These are phyloP conservation scores for Falco peregrinus DNA, from an alignment of 2,797 vertebrate genomes.

Conservation along the genomic window DNA sequence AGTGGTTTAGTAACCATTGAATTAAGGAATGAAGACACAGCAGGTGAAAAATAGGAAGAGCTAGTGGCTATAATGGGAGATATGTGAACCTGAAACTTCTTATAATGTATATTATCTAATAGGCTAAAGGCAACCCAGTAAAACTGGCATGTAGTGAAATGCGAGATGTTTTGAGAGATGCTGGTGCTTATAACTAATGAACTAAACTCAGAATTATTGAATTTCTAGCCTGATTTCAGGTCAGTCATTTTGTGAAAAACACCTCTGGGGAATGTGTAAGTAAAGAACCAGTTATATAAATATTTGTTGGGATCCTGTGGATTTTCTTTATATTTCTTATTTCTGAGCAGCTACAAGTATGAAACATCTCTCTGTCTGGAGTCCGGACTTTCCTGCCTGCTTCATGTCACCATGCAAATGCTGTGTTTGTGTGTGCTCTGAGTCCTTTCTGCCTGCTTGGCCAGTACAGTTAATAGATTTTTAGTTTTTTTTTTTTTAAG, in stretches of 20 bases:
- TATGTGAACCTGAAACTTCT: not conserved
- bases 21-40: constrained; percentile 6
- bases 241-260: not conserved
- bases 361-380: not conserved
- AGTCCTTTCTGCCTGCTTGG: not conserved
- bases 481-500: not conserved
- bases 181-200: not conserved
- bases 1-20: not conserved
- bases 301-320: not conserved
- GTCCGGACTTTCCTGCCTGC: not conserved
- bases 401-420: not conserved
- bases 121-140: not conserved
- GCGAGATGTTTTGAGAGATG: not conserved
- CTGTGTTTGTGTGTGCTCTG: not conserved
- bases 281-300: not conserved
- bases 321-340: not conserved
- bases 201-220: not conserved
- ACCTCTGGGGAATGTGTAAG: not conserved
- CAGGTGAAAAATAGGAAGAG: not conserved
- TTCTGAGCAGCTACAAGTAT: not conserved
- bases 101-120: not conserved
- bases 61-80: not conserved
- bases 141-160: not conserved
- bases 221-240: not conserved
- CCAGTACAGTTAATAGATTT: not conserved